Evolutionary conservation across 2,113 vertebrate species (phyloP).

Genomic region (Eptatretus burgeri): DNA sequence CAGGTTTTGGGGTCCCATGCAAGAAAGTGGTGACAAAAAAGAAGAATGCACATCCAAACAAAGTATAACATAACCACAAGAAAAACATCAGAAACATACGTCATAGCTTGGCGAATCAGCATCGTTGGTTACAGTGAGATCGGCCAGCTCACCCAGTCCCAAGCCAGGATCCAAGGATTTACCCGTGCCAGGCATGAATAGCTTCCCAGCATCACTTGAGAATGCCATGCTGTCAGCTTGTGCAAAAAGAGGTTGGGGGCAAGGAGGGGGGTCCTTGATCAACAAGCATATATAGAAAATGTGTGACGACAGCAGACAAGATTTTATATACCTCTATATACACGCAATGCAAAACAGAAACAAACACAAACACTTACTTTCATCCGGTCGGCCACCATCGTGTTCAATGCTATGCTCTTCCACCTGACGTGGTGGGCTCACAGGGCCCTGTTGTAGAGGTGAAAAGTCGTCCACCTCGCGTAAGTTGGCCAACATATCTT

Average conservation of each 20-base stretch:
- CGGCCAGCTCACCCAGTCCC: conserved; percentile 82
- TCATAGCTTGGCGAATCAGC: conserved; percentile 82
- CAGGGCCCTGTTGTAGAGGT: background rate
- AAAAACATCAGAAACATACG: conserved; percentile 22
- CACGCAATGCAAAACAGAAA: no score
- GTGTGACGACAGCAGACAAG: no score
- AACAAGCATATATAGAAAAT: no score
- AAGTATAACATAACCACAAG: no score
- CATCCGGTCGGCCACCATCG: background rate
- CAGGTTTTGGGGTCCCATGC: no score
- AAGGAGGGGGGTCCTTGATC: no score
- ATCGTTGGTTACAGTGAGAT: conserved; percentile 94
- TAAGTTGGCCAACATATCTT: conserved; percentile 3
- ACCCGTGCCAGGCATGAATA: conserved; percentile 83
- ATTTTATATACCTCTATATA: no score
- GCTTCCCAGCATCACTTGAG: conserved; percentile 58
- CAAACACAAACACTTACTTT: background rate
- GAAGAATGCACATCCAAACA: no score
- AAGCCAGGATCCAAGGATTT: conserved; percentile 77
- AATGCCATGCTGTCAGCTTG: conserved; percentile 77
- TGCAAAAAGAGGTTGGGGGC: conserved; percentile 10
- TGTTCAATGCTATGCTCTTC: background rate
- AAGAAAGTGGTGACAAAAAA: no score
- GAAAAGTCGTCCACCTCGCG: conserved; percentile 3
- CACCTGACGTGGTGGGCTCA: conserved; percentile 1